Evolutionary conservation across 1,140 invertebrate genomes (phyloP), one percentile per base, ranked within the genome.

Genomic region (Drosophila littoralis): DNA sequence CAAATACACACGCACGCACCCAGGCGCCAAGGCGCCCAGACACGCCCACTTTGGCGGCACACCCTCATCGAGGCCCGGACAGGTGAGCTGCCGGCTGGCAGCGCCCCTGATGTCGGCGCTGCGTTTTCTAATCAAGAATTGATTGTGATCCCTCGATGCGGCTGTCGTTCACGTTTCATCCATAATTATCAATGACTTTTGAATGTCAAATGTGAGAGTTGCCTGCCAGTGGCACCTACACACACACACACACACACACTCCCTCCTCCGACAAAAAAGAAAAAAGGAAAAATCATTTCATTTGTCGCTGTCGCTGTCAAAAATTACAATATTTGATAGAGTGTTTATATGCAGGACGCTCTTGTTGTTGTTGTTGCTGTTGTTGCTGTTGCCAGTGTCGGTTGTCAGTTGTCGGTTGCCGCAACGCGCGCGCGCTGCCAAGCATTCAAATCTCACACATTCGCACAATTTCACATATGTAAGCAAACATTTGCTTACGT

Each of bases 101-200:
- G 64, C 32, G 9, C 13, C 28, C 8, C 22, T 12, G 58, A 28
- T 76, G 65, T 79, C 69, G 54, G 40, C 22, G 57, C 75, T 84
- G 79, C 84, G 77, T 81, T 89, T 89, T 89, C 84, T 89, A 89
- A 89, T 89, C 84, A 89, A 89, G 84, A 89, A 89, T 89, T 89
- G 84, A 89, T 89, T 89, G 84, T 89, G 84, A 89, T 89, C 84
- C 80, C 84, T 89, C 78, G 84, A 84, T 89, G 84, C 84, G 84
- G 80, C 84, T 89, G 84, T 89, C 84, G 84, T 89, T 89, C 84
- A 89, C 84, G 84, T 89, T 89, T 89, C 80, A 85, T 68, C 77
- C 84, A 89, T 89, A 89, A 89, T 89, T 89, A 89, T 89, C 84
- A 89, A 89, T 89, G 84, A 89, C 84, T 89, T 89, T 89, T 89